A percentile compares a stretch with the other conserved stretches of the same genome.
phyloP scores from a whole-genome alignment of 2,113 vertebrate genomes.

The Cebus imitator region DNA sequence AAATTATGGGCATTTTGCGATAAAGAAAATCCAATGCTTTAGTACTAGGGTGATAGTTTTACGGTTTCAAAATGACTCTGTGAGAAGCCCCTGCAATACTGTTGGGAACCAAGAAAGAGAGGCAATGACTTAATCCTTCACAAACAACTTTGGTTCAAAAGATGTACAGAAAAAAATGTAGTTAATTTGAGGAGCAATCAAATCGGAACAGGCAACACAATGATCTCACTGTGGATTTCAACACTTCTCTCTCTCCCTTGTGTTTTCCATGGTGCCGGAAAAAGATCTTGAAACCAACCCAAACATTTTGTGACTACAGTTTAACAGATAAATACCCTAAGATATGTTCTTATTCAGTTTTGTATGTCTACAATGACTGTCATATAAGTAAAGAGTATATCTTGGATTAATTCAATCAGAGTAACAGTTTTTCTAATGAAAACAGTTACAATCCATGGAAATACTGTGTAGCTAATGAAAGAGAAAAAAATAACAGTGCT shows the following conservation, averaged over 20 bases:
- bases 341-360: too few relatives aligned
- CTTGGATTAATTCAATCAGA: too few relatives aligned
- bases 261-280: not conserved
- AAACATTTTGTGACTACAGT: not conserved
- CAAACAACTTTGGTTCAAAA: not conserved
- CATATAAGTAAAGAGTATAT: not conserved
- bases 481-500: not conserved
- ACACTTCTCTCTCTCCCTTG: not conserved
- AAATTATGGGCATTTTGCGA: not conserved
- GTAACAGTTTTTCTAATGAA: not conserved
- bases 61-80: not conserved
- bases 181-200: not conserved
- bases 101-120: not conserved
- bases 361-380: not conserved
- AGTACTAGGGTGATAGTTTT: rapidly evolving
- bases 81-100: not conserved
- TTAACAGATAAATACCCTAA: not conserved
- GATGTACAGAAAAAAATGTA: not conserved
- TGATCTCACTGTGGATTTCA: too few relatives aligned
- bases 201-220: not conserved
- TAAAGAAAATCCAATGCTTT: not conserved
- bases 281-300: not conserved
- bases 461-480: not conserved
- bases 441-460: not conserved
- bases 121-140: not conserved